phyloP scores from a whole-genome alignment of 2,888 invertebrate genomes.

The Dasysyrphus tricinctus region DNA sequence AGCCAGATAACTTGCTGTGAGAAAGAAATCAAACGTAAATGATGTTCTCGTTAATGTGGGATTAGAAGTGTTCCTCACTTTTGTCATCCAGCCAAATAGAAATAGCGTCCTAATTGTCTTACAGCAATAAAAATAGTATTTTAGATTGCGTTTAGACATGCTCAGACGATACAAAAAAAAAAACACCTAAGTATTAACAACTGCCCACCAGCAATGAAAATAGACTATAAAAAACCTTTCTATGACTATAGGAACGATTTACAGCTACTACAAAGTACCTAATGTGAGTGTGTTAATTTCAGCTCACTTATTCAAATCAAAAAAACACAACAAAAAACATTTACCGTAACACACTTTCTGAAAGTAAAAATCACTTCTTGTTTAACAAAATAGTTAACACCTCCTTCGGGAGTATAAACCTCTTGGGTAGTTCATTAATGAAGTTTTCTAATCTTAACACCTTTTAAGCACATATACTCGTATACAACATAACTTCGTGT shows the following conservation, averaged over 20 bases:
- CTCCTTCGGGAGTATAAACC: neutral
- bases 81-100: no score
- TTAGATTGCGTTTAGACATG: no score
- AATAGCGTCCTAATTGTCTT: no score
- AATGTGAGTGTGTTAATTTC: neutral
- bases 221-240: neutral
- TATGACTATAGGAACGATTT: neutral
- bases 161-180: no score
- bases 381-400: slow-evolving; percentile 41
- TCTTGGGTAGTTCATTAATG: neutral
- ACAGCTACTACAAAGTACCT: neutral
- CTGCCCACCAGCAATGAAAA: no score
- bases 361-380: slow-evolving; percentile 24
- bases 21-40: no score
- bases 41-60: no score
- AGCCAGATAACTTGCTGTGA: no score
- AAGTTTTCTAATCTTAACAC: slow-evolving; percentile 23
- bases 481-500: slow-evolving; percentile 12
- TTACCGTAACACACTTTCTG: slow-evolving; percentile 6
- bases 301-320: neutral
- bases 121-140: no score
- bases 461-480: neutral
- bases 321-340: neutral
- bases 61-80: no score
- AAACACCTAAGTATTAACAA: no score